Evolutionary conservation across 1,140 invertebrate species (phyloP).

Genomic region (Monochamus saltuarius): DNA sequence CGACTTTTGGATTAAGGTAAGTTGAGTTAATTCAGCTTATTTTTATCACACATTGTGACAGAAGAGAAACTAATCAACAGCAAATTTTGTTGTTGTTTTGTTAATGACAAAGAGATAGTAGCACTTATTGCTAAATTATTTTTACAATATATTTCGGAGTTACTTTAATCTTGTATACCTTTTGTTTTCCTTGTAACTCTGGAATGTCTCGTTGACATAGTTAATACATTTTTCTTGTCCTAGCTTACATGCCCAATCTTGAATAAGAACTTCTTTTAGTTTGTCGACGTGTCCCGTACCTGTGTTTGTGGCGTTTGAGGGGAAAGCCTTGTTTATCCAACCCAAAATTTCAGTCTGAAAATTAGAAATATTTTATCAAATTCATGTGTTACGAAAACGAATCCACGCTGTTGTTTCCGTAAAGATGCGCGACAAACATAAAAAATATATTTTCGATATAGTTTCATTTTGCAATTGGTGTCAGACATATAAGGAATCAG

Average conservation of each 20-base stretch:
- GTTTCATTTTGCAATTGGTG: not conserved
- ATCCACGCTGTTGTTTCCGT: not conserved
- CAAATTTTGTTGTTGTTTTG: too few species aligned
- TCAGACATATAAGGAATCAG: not conserved
- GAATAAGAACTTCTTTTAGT: conserved; percentile 49
- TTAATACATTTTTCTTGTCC: conserved; percentile 53
- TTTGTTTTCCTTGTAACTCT: conserved; percentile 8
- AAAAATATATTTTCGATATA: not conserved
- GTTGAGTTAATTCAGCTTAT: too few species aligned
- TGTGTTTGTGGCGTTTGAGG: conserved; percentile 23
- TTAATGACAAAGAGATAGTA: too few species aligned
- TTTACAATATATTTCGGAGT: too few species aligned
- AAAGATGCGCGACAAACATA: not conserved
- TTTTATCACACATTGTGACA: too few species aligned
- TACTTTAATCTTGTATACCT: too few species aligned
- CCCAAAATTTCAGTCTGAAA: conserved; percentile 7
- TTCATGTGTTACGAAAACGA: not conserved
- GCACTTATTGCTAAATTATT: too few species aligned
- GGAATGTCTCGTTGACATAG: conserved; percentile 44
- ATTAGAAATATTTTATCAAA: too few species aligned
- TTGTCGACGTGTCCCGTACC: conserved; percentile 43
- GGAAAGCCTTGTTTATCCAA: conserved; percentile 18
- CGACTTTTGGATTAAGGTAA: too few species aligned
- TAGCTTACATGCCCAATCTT: conserved; percentile 56
- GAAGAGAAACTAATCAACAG: too few species aligned